These are phyloP conservation scores for crab-eating macaque (Macaca fascicularis) DNA, from an alignment of 2,113 vertebrate genomes.

Conservation along the genomic window T2T-MFA8v1.1 NC_088387.1:5233001-5233500, in stretches of 20 bases:
- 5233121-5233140: neutral
- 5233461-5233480: neutral
- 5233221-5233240: neutral
- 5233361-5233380: neutral
- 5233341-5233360: fast-evolving
- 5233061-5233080: neutral
- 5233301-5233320: neutral
- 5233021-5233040: neutral
- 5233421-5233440: neutral
- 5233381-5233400: neutral
- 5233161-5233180: too few species aligned
- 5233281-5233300: neutral
- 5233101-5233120: neutral
- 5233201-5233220: neutral
- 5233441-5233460: neutral
- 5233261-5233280: neutral
- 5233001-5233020: neutral
- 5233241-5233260: neutral
- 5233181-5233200: neutral
- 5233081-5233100: too few species aligned
- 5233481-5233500: neutral
- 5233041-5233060: neutral
- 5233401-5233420: neutral
- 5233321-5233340: neutral
- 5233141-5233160: neutral